Percentiles rank a stretch among this genome's conserved stretches.
phyloP scores from a whole-genome alignment of 1,140 invertebrate species.

The Drosophila repleta region DNA sequence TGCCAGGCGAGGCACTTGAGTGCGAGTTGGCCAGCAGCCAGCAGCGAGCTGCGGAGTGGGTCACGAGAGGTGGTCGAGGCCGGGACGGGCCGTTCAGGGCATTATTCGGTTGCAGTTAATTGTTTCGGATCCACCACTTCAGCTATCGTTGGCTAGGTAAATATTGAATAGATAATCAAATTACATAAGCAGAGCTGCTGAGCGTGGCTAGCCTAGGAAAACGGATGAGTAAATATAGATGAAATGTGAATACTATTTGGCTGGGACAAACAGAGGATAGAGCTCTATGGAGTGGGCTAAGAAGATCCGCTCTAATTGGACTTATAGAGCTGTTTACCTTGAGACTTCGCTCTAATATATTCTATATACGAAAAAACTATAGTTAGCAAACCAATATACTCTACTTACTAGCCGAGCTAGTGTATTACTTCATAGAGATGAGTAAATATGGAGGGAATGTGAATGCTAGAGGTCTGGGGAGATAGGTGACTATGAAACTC shows the following conservation, averaged over 20 bases:
- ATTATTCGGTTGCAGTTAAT: constrained; percentile 5
- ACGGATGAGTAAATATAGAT: neutral
- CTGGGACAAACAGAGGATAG: neutral
- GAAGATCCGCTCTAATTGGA: too few relatives aligned
- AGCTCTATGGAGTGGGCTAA: too few relatives aligned
- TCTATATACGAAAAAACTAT: too few relatives aligned
- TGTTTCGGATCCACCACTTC: constrained; percentile 2
- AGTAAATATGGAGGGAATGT: neutral
- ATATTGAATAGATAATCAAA: neutral
- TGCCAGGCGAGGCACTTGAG: constrained; percentile 56
- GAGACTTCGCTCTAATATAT: too few relatives aligned
- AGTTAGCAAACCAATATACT: too few relatives aligned
- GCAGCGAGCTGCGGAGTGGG: constrained; percentile 11
- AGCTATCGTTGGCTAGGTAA: neutral
- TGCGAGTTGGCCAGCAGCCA: constrained; percentile 24
- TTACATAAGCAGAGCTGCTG: neutral
- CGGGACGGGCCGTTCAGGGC: too few relatives aligned
- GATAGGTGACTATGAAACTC: neutral
- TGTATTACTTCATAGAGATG: too few relatives aligned
- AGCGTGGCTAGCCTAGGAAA: neutral
- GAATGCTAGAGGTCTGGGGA: neutral
- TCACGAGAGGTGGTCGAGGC: constrained; percentile 7
- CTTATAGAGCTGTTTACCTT: too few relatives aligned
- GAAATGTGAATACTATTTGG: neutral
- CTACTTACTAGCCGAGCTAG: too few relatives aligned